Conservation (phyloP, 2,888 invertebrate genomes). For the Cotesia congregata region DNA sequence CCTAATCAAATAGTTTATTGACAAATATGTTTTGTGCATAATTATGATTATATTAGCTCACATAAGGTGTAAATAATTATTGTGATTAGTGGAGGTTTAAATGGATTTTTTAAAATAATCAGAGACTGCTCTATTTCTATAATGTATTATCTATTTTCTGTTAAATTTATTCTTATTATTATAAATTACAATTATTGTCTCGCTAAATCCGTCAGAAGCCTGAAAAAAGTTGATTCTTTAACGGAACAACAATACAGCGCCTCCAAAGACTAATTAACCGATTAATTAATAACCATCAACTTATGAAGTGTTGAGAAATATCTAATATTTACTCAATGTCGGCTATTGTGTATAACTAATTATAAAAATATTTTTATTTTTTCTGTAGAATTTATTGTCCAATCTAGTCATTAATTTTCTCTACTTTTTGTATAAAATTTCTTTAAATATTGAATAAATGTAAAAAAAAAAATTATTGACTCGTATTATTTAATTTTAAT, state of each 20-base stretch:
- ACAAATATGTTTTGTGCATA: constrained; percentile 2
- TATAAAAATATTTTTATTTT: constrained; percentile 59
- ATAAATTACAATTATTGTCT: constrained; percentile 18
- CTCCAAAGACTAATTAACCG: constrained; percentile 67
- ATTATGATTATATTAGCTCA: constrained; percentile 32
- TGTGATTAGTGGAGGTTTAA: constrained; percentile 61
- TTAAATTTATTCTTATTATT: constrained; percentile 18
- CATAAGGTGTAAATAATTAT: constrained; percentile 58
- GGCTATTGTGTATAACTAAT: constrained; percentile 43
- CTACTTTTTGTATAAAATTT: constrained; percentile 50
- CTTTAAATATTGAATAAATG: neutral
- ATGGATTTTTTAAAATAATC: constrained; percentile 42
- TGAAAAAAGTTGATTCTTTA: constrained; percentile 62
- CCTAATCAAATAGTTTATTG: constrained; percentile 9
- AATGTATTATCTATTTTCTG: constrained; percentile 8
- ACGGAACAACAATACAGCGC: constrained; percentile 66
- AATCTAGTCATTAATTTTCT: constrained; percentile 59
- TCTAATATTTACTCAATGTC: constrained; percentile 18
- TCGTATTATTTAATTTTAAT: neutral
- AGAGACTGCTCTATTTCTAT: neutral
- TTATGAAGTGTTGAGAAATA: constrained; percentile 19
- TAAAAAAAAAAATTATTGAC: neutral
- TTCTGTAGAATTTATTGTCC: constrained; percentile 53
- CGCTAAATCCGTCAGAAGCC: constrained; percentile 60
- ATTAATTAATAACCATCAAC: constrained; percentile 40